Base-by-base conservation (phyloP, 37 sponge, comb jelly and placozoan genomes). In the Dysidea cf. avara region DNA sequence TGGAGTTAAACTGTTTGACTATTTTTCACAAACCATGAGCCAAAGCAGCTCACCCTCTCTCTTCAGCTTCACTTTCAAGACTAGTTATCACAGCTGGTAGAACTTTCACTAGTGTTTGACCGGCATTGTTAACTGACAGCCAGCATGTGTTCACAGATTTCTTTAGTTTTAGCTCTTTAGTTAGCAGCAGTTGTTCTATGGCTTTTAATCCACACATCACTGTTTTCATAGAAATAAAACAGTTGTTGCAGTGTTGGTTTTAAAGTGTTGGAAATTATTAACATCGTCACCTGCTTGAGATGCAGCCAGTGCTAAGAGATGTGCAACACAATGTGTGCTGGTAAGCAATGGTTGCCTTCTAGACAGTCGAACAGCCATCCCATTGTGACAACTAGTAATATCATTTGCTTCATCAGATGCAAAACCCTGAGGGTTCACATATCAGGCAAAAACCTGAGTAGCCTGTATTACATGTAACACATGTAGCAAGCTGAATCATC, bases 371-470 rank as follows among this genome's bases (percentile, higher is more conserved):
- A n/a, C n/a, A n/a, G n/a, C n/a, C n/a, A n/a, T n/a, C n/a, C n/a
- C n/a, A n/a, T 13, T 53, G 22, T 30, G 21, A 22, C 46, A 28
- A 4, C 82, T 68, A 4, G 66, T 73, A 74, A 81, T 72, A 1
- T 73, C 82, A 22, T 56, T 11, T 26, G 82, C 82, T 4, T 74
- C 82, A 66, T 81, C 82, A 64, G 46, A 73, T 35, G 58, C 82
- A 61, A 81, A 73, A 16, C 74, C 69, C 6, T n/a, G n/a, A n/a
- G n/a, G n/a, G n/a, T n/a, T n/a, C n/a, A n/a, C n/a, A n/a, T n/a
- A n/a, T n/a, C n/a, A n/a, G n/a, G n/a, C n/a, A n/a, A n/a, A n/a
- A n/a, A n/a, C n/a, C n/a, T n/a, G n/a, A n/a, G n/a, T n/a, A n/a
- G n/a, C n/a, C n/a, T n/a, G n/a, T n/a, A n/a, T n/a, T n/a, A n/a